Evolutionary conservation across 37 sponge, comb jelly and placozoan genomes (phyloP).

Genomic region (Cliona cf. orientalis): DNA sequence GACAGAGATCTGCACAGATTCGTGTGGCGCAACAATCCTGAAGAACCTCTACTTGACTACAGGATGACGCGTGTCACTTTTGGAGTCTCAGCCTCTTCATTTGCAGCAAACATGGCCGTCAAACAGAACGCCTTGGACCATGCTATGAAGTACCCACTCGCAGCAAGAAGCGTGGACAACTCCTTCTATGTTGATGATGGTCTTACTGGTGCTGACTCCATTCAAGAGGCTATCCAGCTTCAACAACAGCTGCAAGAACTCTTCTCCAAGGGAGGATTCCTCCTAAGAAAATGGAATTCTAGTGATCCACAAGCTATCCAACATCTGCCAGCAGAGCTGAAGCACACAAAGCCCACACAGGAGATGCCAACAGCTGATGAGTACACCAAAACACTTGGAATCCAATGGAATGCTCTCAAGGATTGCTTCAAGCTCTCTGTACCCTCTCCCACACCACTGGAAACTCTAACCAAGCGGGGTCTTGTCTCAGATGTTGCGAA

Average conservation of each 20-base stretch:
- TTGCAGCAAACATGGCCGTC: constrained; percentile 49
- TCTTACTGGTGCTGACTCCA: constrained; percentile 38
- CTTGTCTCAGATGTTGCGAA: constrained; percentile 43
- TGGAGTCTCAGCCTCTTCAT: constrained; percentile 41
- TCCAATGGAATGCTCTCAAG: constrained; percentile 43
- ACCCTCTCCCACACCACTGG: not conserved
- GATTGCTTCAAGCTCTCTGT: constrained; percentile 42
- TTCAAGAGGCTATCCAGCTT: constrained; percentile 38
- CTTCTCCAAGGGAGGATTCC: constrained; percentile 40
- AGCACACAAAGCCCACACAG: constrained; percentile 15
- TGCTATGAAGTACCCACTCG: constrained; percentile 22
- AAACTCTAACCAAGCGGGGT: constrained; percentile 30
- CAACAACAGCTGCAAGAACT: constrained; percentile 25
- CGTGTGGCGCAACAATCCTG: constrained; percentile 26
- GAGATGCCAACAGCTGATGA: constrained; percentile 27
- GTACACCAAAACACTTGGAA: constrained; percentile 57
- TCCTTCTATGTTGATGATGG: constrained; percentile 44
- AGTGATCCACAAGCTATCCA: constrained; percentile 28
- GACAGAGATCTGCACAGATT: constrained; percentile 33
- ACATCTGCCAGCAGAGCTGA: constrained; percentile 14
- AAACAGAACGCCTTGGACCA: constrained; percentile 32
- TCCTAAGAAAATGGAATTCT: constrained; percentile 41
- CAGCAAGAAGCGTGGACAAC: constrained; percentile 14
- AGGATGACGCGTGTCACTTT: constrained; percentile 41
- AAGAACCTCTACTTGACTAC: constrained; percentile 30